Evolutionary conservation across 2,113 vertebrate genomes (phyloP).

Genomic region (Anguilla rostrata): DNA sequence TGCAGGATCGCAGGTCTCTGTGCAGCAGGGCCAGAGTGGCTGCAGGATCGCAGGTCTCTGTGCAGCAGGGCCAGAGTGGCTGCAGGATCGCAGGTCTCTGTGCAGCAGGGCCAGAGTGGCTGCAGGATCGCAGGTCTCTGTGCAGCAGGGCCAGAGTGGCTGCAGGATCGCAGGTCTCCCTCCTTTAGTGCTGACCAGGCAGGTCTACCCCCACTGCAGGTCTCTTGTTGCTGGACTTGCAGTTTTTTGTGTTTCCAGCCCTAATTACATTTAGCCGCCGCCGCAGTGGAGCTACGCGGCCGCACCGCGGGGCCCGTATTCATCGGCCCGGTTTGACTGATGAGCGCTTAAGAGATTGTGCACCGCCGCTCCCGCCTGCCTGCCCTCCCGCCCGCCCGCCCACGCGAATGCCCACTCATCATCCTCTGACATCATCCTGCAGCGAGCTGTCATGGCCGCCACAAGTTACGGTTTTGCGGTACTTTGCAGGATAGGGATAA

Average conservation of each 20-base stretch:
- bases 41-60: no score
- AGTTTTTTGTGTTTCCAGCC: not conserved
- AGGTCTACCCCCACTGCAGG: not conserved
- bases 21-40: no score
- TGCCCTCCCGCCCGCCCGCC: no score
- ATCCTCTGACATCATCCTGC: not conserved
- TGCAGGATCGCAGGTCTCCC: not conserved
- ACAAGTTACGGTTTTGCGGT: not conserved
- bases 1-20: no score
- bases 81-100: no score
- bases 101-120: no score
- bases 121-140: not conserved
- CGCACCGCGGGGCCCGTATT: not conserved
- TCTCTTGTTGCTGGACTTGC: not conserved
- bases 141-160: not conserved
- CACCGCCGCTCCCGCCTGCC: not conserved
- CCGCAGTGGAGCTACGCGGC: not conserved
- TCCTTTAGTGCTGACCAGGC: not conserved
- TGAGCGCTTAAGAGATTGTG: not conserved
- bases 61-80: no score
- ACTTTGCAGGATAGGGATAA: no score
- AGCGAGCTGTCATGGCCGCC: not conserved
- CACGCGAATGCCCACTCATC: not conserved
- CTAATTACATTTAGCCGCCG: not conserved
- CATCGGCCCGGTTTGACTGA: not conserved